Base-by-base conservation (phyloP, 2,888 invertebrate species). In the Microctonus brassicae region DNA sequence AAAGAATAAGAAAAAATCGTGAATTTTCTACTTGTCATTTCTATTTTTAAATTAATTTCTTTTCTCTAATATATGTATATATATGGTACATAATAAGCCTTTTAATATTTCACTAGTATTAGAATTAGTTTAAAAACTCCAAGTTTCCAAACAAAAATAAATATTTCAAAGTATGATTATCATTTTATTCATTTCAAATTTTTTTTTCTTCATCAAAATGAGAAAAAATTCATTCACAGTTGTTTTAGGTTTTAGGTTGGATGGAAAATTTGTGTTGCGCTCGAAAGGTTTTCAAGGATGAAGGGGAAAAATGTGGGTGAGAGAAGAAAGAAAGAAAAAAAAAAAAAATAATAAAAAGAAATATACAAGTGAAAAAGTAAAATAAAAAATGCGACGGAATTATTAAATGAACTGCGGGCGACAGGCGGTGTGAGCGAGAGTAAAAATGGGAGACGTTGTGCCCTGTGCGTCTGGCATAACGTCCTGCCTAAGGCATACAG, bases 401-500 rank as follows among this genome's bases (percentile, higher is more conserved):
- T 76, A 72, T 70, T 69, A 76, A 75, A 76, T 73, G 74, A 76
- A 72, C 73, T 75, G 77, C 73, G 71, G 67, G 57, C 71, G 74
- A 76, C 76, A 73, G 61, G 42, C 62, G 62, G 62, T 34, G 24
- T 39, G 39, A 62, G 36, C 36, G 62, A 22, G 62, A 62, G 42
- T 62, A 62, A 62, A 62, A 62, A 62, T 62, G 62, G 33, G 22
- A 11, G 62, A 62, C 42, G 62, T 36, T 57, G 55, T 55, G 52
- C 69, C 66, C 70, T 53, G 47, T 73, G 39, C 66, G 70, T 73
- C 55, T 66, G 66, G 65, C 74, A 66, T 20, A 62, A 62, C 26
- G 62, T 62, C 62, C 33, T 62, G 62, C 62, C 62, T 39, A 62
- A 39, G 62, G 62, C 62, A 62, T 55, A 55, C 62, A 62, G 62